A percentile compares a stretch with the other conserved stretches of the same genome.
Conservation (phyloP, 2,113 vertebrate genomes). For the Rhea pennata region DNA sequence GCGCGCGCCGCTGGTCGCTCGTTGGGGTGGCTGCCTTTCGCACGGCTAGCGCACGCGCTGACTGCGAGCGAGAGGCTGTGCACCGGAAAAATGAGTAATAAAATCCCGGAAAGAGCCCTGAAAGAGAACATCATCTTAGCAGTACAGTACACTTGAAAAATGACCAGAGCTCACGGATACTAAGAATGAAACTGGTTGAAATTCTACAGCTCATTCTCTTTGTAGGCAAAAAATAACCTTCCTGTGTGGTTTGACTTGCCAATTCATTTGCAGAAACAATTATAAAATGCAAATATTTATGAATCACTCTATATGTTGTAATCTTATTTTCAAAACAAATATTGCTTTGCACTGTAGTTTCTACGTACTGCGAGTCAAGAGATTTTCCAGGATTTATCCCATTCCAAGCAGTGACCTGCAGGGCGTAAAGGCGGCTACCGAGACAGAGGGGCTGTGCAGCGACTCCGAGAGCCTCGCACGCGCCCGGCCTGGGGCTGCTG, state of each 20-base stretch:
- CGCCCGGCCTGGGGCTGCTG: constrained; percentile 22
- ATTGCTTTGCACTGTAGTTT: background rate
- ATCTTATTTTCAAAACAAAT: constrained; percentile 72
- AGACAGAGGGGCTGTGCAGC: background rate
- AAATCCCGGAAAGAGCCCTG: background rate
- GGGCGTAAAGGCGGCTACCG: constrained; percentile 33
- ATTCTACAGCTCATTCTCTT: constrained; percentile 39
- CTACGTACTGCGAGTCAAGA: background rate
- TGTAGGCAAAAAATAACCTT: background rate
- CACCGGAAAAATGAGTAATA: background rate
- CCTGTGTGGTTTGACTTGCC: constrained; percentile 18
- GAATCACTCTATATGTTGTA: constrained; percentile 57
- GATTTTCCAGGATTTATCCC: background rate
- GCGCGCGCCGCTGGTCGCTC: background rate
- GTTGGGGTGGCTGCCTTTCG: constrained; percentile 4
- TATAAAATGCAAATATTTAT: constrained; percentile 76
- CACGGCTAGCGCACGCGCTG: background rate
- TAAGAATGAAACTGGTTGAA: constrained; percentile 56
- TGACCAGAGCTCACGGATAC: constrained; percentile 15
- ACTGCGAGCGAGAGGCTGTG: background rate
- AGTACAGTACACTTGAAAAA: background rate
- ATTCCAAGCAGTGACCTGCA: background rate
- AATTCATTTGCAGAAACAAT: constrained; percentile 69
- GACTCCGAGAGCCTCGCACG: background rate
- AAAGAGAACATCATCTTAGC: constrained; percentile 34